These are phyloP conservation scores for Glyptemys insculpta DNA, from an alignment of 2,797 vertebrate genomes.

Conservation along the genomic window DNA sequence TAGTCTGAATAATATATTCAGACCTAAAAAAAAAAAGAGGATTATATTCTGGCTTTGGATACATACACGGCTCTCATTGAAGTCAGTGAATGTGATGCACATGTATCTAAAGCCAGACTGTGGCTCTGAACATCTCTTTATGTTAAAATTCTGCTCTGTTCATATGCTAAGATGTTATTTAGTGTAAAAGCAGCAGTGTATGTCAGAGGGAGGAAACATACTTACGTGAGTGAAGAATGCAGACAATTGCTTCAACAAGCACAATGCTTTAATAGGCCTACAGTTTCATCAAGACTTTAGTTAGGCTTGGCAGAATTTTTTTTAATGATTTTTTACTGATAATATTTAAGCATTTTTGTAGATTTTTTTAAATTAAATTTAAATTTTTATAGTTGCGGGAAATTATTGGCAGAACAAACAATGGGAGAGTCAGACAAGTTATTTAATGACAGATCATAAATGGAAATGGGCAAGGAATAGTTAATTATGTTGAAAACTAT, in stretches of 20 bases:
- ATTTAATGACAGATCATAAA: not conserved
- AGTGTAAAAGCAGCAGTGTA: not conserved
- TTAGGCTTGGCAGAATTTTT: not conserved
- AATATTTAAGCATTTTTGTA: not conserved
- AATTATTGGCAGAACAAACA: not conserved
- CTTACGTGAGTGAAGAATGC: not conserved
- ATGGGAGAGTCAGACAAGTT: not conserved
- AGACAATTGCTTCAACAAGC: not conserved
- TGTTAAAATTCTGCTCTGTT: not conserved
- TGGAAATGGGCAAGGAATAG: accelerated
- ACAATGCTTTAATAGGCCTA: not conserved
- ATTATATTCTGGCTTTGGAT: not conserved
- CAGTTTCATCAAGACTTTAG: not conserved
- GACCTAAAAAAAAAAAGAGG: not conserved
- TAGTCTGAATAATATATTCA: not conserved
- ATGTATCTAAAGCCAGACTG: not conserved
- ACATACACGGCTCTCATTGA: not conserved
- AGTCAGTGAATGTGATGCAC: not conserved
- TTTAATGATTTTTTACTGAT: not conserved
- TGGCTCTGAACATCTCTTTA: not conserved
- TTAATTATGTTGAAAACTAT: not conserved
- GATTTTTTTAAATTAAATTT: no score
- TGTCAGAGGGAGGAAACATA: not conserved
- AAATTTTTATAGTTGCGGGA: not conserved
- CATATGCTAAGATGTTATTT: not conserved